Base-by-base conservation (phyloP, 2,797 vertebrate species). In the Gymnoscopelus braueri region DNA sequence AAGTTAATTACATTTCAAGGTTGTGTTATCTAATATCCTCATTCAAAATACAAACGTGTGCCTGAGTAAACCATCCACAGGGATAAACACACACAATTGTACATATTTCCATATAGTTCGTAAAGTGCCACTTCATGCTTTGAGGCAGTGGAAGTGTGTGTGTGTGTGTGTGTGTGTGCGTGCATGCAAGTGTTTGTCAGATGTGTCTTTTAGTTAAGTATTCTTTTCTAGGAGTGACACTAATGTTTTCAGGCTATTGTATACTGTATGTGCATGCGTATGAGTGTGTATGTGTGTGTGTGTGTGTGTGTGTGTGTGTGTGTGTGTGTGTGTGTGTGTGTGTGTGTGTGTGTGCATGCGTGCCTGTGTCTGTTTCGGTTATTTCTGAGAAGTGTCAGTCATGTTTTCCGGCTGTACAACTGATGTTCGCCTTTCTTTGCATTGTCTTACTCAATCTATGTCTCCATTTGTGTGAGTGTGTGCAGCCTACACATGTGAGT, bases 381-480 rank as follows among this genome's bases (percentile, higher is more conserved):
- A 35, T 35, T 35, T 35, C 32, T 35, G 32, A 35, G 35, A 75
- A 79, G 83, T 71, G 72, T 82, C 60, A 69, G 1, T 12, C 4
- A 53, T 60, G 51, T 54, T 63, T 74, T 47, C 44, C 70, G 70
- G 58, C 62, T 50, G 63, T 44, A 63, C 15, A 12, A 72, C n/a
- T 50, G 58, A 69, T 51, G 60, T 65, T 8, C 3, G 23, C 14
- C 65, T 69, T 26, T 49, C 11, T 12, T 10, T 63, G 52, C 13
- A 63, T 61, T 63, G 39, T 68, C 50, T 56, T 47, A 50, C 6
- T 71, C n/a, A 6, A n/a, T 13, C 32, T 56, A 19, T 57, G 26
- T 53, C 4, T 24, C 24, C 15, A 15, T 48, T n/a, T 44, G 49
- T 8, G 62, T 44, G 44, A 63, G 44, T 62, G 19, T 56, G 50